Percentiles rank a stretch among this genome's conserved stretches.
These are phyloP conservation scores for Trissoscelio sp. DNA, from an alignment of 2,888 invertebrate species.

Conservation along the genomic window DNA sequence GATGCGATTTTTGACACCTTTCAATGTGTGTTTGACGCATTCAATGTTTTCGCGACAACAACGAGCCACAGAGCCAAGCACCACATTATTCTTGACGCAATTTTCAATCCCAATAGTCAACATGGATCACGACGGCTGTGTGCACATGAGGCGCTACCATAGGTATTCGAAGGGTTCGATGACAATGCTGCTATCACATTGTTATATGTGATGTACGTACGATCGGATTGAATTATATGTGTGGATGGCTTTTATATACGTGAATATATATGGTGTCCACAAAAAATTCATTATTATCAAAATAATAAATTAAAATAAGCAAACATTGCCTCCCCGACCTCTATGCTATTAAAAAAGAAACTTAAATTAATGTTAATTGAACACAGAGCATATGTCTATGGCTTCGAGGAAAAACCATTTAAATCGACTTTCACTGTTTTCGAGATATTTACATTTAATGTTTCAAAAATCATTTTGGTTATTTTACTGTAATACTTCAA, in stretches of 20 bases:
- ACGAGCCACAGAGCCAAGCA: constrained; percentile 19
- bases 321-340: too few species aligned
- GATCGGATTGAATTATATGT: constrained; percentile 24
- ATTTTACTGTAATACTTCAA: too few species aligned
- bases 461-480: too few species aligned
- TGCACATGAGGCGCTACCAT: constrained; percentile 37
- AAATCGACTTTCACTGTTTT: too few species aligned
- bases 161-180: constrained; percentile 56
- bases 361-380: too few species aligned
- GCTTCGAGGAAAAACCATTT: too few species aligned
- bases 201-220: constrained; percentile 42
- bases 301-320: too few species aligned
- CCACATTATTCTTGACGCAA: constrained; percentile 50
- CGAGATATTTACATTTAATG: too few species aligned
- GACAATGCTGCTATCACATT: constrained; percentile 61
- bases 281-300: too few species aligned
- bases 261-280: constrained; percentile 17
- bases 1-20: constrained; percentile 43
- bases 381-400: too few species aligned
- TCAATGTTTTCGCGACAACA: constrained; percentile 51
- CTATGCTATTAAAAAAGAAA: too few species aligned
- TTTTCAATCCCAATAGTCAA: constrained; percentile 68
- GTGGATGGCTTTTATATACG: background rate
- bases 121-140: constrained; percentile 45
- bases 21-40: constrained; percentile 5